phyloP scores from a whole-genome alignment of 64 coral and sea anemone genomes.

The Cladopsammia gracilis region DNA sequence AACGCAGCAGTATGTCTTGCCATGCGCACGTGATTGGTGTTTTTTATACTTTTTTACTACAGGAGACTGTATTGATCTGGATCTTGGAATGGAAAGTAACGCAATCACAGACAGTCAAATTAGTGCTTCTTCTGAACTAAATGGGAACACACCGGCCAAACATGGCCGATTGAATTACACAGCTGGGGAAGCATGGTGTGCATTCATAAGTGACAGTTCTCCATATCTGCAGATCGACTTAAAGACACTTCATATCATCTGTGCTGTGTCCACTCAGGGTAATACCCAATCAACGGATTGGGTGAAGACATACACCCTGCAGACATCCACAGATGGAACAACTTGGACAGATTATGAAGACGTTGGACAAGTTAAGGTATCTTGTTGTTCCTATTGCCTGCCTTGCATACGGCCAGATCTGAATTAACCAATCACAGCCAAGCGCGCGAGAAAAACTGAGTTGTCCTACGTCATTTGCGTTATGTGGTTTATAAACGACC shows the following conservation, averaged over 20 bases:
- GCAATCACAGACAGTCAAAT: conserved; percentile 9
- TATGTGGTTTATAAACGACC: too few relatives aligned
- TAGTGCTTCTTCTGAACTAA: conserved; percentile 21
- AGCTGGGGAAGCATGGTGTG: conserved; percentile 77
- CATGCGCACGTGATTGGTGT: too few relatives aligned
- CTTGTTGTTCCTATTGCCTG: too few relatives aligned
- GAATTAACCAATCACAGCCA: too few relatives aligned
- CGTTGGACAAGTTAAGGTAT: conserved; percentile 15
- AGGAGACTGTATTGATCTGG: neutral
- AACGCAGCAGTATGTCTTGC: too few relatives aligned
- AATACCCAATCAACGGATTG: conserved; percentile 63
- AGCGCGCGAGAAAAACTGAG: too few relatives aligned
- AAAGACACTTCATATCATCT: conserved; percentile 41
- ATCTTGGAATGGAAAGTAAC: conserved; percentile 30
- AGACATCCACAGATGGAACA: conserved; percentile 24
- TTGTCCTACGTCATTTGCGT: too few relatives aligned
- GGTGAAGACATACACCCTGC: conserved; percentile 59
- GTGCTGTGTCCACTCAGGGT: conserved; percentile 71
- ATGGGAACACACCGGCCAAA: conserved; percentile 26
- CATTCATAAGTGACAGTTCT: conserved; percentile 31
- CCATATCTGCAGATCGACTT: conserved; percentile 83
- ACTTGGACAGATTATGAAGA: conserved; percentile 47
- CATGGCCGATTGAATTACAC: conserved; percentile 47
- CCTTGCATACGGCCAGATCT: too few relatives aligned
- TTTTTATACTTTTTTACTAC: neutral